Conservation (phyloP, 2,888 invertebrate species). For the Lamproptera curius region DNA sequence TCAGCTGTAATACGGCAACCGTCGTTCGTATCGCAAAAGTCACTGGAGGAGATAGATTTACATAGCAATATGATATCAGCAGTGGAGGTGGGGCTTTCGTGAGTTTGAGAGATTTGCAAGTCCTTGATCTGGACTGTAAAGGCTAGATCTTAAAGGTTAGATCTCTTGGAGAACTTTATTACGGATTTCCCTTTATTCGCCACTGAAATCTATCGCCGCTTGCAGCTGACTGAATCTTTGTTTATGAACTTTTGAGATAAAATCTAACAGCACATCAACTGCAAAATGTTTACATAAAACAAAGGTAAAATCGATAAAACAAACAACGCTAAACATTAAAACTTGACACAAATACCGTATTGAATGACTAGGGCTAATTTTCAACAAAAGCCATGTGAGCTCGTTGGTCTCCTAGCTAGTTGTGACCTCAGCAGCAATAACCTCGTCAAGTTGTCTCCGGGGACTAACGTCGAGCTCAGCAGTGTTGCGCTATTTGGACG, state of each 20-base stretch:
- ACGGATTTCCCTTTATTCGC: constrained; percentile 88
- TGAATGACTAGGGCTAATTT: too few species aligned
- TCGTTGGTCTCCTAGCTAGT: constrained; percentile 83
- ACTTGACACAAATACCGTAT: too few species aligned
- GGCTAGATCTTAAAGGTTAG: constrained; percentile 87
- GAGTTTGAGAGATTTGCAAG: constrained; percentile 81
- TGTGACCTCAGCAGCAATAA: constrained; percentile 91
- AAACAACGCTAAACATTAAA: background rate
- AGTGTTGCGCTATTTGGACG: constrained; percentile 84
- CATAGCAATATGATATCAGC: constrained; percentile 86
- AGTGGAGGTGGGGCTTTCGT: constrained; percentile 88
- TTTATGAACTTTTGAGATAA: too few species aligned
- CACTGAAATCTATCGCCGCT: constrained; percentile 82
- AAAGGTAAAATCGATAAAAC: background rate
- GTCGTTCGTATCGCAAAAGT: constrained; percentile 83
- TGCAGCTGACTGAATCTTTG: constrained; percentile 88
- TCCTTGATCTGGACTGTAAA: constrained; percentile 87
- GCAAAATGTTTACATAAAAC: background rate
- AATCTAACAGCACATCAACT: too few species aligned
- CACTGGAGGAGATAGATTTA: constrained; percentile 87
- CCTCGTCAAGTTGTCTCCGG: constrained; percentile 88
- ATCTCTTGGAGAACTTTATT: constrained; percentile 92
- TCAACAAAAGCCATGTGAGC: constrained; percentile 86
- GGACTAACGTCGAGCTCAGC: constrained; percentile 87
- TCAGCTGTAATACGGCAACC: constrained; percentile 82